Evolutionary conservation across 2,113 vertebrate genomes (phyloP).

Genomic region (Psittacara wagleri): DNA sequence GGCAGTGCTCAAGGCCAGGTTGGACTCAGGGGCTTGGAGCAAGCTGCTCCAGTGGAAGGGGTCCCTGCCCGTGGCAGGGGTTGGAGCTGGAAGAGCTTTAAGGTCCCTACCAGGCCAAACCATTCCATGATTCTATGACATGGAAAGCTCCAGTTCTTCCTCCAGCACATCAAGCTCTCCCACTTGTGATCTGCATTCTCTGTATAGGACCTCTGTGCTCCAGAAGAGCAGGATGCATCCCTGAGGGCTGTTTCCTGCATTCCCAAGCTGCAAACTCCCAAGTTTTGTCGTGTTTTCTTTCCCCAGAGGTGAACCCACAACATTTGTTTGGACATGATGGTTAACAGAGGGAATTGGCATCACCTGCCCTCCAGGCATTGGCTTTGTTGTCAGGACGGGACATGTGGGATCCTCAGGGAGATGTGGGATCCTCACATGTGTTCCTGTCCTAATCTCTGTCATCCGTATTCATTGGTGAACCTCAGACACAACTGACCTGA

Average conservation of each 20-base stretch:
- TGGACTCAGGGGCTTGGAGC: neutral
- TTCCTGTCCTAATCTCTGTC: neutral
- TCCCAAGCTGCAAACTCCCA: neutral
- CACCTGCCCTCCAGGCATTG: rapidly evolving
- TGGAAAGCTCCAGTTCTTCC: neutral
- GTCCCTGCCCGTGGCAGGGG: neutral
- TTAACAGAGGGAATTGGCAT: neutral
- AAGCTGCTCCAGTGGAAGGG: neutral
- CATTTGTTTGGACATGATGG: neutral
- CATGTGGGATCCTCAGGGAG: neutral
- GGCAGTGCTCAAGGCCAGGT: neutral
- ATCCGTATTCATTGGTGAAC: neutral
- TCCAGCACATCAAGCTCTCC: neutral
- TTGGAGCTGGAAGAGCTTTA: neutral
- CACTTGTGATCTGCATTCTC: neutral
- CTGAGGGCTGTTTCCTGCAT: neutral
- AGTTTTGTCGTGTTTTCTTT: neutral
- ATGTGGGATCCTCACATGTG: neutral
- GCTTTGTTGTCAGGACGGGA: neutral
- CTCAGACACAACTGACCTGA: neutral
- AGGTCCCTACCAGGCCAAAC: neutral
- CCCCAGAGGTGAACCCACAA: neutral
- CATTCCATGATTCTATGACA: neutral
- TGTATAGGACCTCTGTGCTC: rapidly evolving
- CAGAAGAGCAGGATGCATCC: neutral